Base-by-base conservation (phyloP, 2,113 vertebrate genomes). In the Holacanthus passer region DNA sequence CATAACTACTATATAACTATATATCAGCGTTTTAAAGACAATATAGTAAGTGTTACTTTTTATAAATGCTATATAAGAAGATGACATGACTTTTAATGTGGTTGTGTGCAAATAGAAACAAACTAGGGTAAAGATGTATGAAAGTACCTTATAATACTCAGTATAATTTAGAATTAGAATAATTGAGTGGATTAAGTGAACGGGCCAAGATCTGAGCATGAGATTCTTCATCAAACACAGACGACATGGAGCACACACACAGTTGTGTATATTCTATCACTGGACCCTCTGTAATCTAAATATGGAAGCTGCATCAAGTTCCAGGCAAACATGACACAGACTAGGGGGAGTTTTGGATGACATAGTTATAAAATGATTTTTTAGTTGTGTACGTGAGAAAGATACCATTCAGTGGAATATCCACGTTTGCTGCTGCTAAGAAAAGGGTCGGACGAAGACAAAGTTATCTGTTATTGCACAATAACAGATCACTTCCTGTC, bases 381-480 rank as follows among this genome's bases (percentile, higher is more conserved):
- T 50, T 8, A 14, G 20, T 10, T 27, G 48, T 56, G 59, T 35
- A 55, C 63, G 37, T 85, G 31, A 22, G 7, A 45, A 27, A 12
- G 37, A 65, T 48, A 48, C 8, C 50, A 48, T 77, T 83, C 22
- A 65, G 37, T 83, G 77, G 50, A 84, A 82, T n/a, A 39, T 67
- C 31, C 50, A 5, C 63, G 39, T 73, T 64, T 64, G 48, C 59
- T 65, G 47, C 65, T 19, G 59, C 53, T 75, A 32, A 79, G 53
- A 82, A 84, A 83, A 86, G n/a, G 48, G 63, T 82, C 83, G 82
- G 59, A 87, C 73, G 87, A 81, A 84, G 60, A 87, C 73, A 88
- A 81, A 84, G 60, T 80, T 89, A 82, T 87, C 88, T 76, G 84
- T 91, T 87, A 62, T 89, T 92, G 72, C 84, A 86, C 74, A 91